These are phyloP conservation scores for Phenacoccus solenopsis DNA, from an alignment of 1,140 invertebrate species.

Conservation along the genomic window DNA sequence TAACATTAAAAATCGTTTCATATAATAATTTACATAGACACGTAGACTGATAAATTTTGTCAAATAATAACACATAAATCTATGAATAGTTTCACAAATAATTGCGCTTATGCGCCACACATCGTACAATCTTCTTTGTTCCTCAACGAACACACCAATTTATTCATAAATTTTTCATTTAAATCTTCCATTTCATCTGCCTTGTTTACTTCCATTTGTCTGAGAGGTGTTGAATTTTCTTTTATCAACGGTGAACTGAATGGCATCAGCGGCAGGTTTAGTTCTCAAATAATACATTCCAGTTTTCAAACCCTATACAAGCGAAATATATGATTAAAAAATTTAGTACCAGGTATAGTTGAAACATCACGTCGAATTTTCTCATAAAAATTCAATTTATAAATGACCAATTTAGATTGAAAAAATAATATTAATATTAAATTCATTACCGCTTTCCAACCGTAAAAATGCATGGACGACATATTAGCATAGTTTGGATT, in stretches of 20 bases:
- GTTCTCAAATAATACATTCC: constrained; percentile 98
- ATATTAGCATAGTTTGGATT: constrained; percentile 86
- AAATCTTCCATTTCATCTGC: constrained; percentile 30
- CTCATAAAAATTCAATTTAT: background rate
- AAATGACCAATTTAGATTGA: too few relatives aligned
- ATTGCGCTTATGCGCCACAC: constrained; percentile 41
- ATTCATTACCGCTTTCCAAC: constrained; percentile 70
- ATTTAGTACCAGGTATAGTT: background rate
- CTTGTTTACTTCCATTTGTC: constrained; percentile 18
- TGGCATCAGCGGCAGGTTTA: constrained; percentile 89
- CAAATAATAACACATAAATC: too few relatives aligned
- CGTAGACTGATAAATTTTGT: too few relatives aligned
- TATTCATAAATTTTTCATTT: constrained; percentile 43
- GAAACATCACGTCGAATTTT: background rate
- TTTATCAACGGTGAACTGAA: constrained; percentile 97
- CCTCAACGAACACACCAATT: constrained; percentile 71
- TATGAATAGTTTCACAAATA: too few relatives aligned
- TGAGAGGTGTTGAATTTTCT: constrained; percentile 41
- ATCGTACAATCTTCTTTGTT: constrained; percentile 85
- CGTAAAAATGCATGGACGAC: constrained; percentile 97
- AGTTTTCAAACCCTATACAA: constrained; percentile 85
- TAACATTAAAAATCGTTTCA: too few relatives aligned
- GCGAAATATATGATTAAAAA: constrained; percentile 26
- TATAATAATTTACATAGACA: too few relatives aligned
- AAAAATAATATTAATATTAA: background rate